phyloP scores from a whole-genome alignment of 2,113 vertebrate genomes.

The Austrofundulus limnaeus region DNA sequence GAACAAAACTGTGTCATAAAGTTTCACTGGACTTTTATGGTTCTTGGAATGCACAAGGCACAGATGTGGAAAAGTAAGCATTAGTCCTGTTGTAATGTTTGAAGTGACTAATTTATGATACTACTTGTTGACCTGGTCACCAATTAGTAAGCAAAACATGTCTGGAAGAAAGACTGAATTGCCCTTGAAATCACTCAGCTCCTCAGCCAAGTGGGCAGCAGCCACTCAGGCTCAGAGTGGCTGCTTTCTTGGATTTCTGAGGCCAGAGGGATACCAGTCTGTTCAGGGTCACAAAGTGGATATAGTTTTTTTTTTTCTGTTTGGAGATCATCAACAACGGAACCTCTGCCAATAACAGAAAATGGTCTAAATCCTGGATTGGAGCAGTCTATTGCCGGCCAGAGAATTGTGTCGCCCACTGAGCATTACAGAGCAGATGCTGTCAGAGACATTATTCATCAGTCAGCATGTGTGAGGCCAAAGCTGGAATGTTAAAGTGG shows the following conservation, averaged over 20 bases:
- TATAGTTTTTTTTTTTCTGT: conserved; percentile 50
- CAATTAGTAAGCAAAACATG: conserved; percentile 46
- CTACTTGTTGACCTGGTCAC: conserved; percentile 35
- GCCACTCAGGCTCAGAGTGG: conserved; percentile 24
- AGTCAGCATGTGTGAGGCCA: conserved; percentile 66
- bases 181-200: conserved; percentile 47
- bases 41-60: conserved; percentile 35
- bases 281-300: conserved; percentile 21
- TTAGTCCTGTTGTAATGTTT: conserved; percentile 1
- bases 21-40: conserved; percentile 55
- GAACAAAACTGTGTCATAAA: conserved; percentile 73
- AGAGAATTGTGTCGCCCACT: conserved; percentile 51
- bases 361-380: conserved; percentile 34
- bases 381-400: conserved; percentile 24
- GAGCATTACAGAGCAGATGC: conserved; percentile 68
- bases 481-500: conserved; percentile 33
- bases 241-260: conserved; percentile 12
- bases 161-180: conserved; percentile 32
- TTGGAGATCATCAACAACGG: conserved; percentile 26
- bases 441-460: conserved; percentile 67
- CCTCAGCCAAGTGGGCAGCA: conserved; percentile 35
- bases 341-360: conserved; percentile 25
- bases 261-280: conserved; percentile 5
- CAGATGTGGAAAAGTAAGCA: conserved; percentile 12
- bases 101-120: conserved; percentile 51